Conservation (phyloP, 2,113 vertebrate genomes). For the Cynocephalus volans region DNA sequence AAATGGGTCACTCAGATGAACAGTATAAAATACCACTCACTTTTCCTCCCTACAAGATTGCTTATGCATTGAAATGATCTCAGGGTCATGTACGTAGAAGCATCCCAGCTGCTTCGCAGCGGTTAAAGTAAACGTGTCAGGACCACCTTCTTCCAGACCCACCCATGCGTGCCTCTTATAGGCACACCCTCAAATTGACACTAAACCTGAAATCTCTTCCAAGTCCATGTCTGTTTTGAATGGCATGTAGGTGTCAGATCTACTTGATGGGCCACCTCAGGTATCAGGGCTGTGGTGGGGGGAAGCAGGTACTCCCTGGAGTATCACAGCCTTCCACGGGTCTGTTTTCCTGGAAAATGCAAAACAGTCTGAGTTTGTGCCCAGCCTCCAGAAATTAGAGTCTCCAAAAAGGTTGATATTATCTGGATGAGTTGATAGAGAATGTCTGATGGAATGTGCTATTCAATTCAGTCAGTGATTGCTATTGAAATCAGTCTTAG, state of each 20-base stretch:
- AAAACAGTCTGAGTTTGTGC: not conserved
- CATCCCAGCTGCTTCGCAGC: not conserved
- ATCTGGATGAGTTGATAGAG: not conserved
- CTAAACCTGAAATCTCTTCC: not conserved
- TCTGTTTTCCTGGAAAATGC: not conserved
- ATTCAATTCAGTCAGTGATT: not conserved
- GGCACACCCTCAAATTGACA: not conserved
- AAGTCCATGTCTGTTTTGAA: not conserved
- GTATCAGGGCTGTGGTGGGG: not conserved
- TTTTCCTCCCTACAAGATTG: not conserved
- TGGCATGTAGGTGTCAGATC: not conserved
- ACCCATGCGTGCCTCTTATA: not conserved
- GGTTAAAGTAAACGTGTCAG: not conserved
- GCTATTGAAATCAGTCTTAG: not conserved
- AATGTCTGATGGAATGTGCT: not conserved
- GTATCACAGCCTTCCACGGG: rapidly evolving
- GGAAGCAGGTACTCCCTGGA: too few relatives aligned
- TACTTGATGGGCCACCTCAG: not conserved
- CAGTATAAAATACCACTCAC: not conserved
- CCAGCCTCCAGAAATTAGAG: not conserved
- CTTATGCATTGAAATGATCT: not conserved
- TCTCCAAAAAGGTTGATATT: not conserved
- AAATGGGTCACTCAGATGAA: not conserved
- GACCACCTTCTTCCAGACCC: not conserved
- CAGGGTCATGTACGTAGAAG: too few relatives aligned